These are phyloP conservation scores for Dorcus parallelipipedus DNA, from an alignment of 2,888 invertebrate genomes.

Conservation along the genomic window DNA sequence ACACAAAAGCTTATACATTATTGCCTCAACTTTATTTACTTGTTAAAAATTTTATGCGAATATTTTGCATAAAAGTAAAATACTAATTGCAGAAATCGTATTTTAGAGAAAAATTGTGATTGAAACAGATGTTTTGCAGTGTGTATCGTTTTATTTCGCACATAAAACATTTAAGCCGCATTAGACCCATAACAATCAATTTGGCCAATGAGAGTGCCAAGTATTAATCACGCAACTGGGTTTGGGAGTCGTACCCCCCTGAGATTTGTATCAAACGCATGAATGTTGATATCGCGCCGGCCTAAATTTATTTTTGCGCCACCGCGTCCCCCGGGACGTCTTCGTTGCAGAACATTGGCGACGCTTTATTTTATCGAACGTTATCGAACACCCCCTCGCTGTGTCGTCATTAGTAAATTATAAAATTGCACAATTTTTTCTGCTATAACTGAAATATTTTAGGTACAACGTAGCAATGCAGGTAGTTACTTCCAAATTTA, in stretches of 20 bases:
- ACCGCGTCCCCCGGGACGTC: constrained; percentile 12
- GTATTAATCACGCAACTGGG: constrained; percentile 10
- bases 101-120: too few relatives aligned
- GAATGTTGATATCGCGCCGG: constrained; percentile 13
- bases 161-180: too few relatives aligned
- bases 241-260: constrained; percentile 7
- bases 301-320: constrained; percentile 14
- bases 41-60: too few relatives aligned
- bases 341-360: constrained; percentile 18
- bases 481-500: too few relatives aligned
- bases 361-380: constrained; percentile 2
- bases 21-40: too few relatives aligned
- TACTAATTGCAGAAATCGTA: too few relatives aligned
- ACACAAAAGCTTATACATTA: too few relatives aligned
- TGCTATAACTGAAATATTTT: too few relatives aligned
- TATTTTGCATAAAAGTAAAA: too few relatives aligned
- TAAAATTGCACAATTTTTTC: background rate
- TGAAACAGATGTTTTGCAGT: too few relatives aligned
- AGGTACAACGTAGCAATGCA: too few relatives aligned
- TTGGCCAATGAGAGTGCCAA: background rate
- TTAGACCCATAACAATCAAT: background rate
- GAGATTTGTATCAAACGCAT: constrained; percentile 14
- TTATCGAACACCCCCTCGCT: background rate
- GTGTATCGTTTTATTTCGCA: too few relatives aligned
- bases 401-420: background rate